phyloP scores from a whole-genome alignment of 92 coral and sea anemone species.

The Zoanthus sansibaricus region DNA sequence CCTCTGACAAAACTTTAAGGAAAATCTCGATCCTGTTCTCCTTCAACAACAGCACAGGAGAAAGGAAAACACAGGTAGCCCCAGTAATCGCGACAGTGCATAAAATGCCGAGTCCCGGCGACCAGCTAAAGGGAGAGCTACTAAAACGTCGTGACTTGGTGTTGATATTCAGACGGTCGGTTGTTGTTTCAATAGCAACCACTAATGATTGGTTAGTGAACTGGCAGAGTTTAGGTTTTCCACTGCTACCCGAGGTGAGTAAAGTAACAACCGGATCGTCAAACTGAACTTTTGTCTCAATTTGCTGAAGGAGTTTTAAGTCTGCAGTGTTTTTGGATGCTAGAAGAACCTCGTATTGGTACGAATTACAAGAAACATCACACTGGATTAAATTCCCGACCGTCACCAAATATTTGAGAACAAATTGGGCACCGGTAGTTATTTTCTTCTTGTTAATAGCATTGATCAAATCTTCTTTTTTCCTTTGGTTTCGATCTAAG shows the following conservation, averaged over 20 bases:
- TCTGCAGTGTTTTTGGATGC: neutral
- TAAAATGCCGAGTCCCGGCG: constrained; percentile 19
- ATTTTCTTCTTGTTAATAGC: neutral
- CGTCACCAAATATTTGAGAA: constrained; percentile 12
- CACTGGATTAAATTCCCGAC: neutral
- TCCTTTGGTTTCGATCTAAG: constrained; percentile 15
- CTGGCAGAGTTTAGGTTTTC: constrained; percentile 6
- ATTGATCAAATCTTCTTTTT: neutral
- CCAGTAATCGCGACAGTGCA: neutral
- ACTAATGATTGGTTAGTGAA: constrained; percentile 24
- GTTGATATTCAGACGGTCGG: neutral
- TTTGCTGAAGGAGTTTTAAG: neutral
- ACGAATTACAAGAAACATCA: neutral
- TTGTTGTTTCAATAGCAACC: neutral
- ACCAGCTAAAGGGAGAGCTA: constrained; percentile 20
- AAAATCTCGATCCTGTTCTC: neutral
- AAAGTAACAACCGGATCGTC: constrained; percentile 17
- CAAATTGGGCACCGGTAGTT: neutral
- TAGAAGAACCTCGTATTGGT: constrained; percentile 9
- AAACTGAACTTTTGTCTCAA: constrained; percentile 19
- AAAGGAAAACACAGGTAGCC: neutral
- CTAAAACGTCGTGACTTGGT: neutral
- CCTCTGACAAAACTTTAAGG: neutral
- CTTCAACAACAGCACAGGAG: neutral
- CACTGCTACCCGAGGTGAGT: constrained; percentile 27